These are phyloP conservation scores for Ictalurus furcatus DNA, from an alignment of 2,113 vertebrate species.

Conservation along the genomic window DNA sequence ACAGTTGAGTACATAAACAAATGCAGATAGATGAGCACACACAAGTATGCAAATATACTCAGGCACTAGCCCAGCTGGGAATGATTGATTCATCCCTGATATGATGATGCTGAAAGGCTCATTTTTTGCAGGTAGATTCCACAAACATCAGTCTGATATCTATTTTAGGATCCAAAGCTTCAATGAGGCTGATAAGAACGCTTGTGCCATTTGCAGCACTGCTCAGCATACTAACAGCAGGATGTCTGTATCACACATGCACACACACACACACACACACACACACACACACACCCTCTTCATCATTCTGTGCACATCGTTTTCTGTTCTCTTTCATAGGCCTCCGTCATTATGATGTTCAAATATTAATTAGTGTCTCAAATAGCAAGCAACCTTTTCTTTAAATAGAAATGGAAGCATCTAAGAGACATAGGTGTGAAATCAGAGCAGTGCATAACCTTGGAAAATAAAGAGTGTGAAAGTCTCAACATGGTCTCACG, in stretches of 20 bases:
- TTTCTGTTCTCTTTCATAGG: slow-evolving; percentile 20
- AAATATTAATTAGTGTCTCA: slow-evolving; percentile 56
- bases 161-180: slow-evolving; percentile 42
- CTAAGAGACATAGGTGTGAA: slow-evolving; percentile 29
- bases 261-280: not conserved
- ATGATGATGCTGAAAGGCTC: slow-evolving; percentile 22
- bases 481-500: not conserved
- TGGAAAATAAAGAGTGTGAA: slow-evolving; percentile 2
- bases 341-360: slow-evolving; percentile 47
- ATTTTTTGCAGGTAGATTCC: slow-evolving; percentile 27
- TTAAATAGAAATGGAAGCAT: slow-evolving; percentile 42
- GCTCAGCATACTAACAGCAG: slow-evolving; percentile 46
- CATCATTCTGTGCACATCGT: slow-evolving; percentile 37
- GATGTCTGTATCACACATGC: slow-evolving; percentile 1
- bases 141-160: slow-evolving; percentile 28
- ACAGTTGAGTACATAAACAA: slow-evolving; percentile 11
- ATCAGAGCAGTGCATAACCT: slow-evolving; percentile 5
- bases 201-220: slow-evolving; percentile 35
- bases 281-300: slow-evolving; percentile 28
- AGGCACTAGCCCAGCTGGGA: slow-evolving; percentile 25
- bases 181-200: slow-evolving; percentile 39
- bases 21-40: not conserved
- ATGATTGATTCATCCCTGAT: slow-evolving; percentile 19
- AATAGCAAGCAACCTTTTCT: slow-evolving; percentile 51
- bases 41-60: slow-evolving; percentile 18